Base-by-base conservation (phyloP, 2,888 invertebrate genomes). In the Baccha elongata region DNA sequence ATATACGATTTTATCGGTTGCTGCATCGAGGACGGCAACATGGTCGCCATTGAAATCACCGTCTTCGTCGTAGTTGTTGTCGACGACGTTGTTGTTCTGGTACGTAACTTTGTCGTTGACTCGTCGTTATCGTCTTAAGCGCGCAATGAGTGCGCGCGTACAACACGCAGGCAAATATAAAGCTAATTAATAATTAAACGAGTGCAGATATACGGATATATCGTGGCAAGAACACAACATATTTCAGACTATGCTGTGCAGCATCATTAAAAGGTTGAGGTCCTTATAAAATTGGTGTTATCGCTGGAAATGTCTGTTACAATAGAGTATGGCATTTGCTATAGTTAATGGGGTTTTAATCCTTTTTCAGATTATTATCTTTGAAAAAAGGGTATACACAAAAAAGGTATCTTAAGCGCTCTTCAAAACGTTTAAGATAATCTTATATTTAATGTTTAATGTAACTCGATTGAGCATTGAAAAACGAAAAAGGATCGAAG, bases 161-260 rank as follows among this genome's bases (percentile, higher is more conserved):
- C 73, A 74, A 68, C 68, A 69, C 80, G 64, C 76, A 67, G 65
- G 71, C 52, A 60, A 71, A 81, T 75, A 50, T 74, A 65, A 75
- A 50, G 76, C 81, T 81, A 81, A 81, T 81, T 81, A 81, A 81
- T 81, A 76, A 81, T 60, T 81, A 81, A 81, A 81, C 76, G 65
- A 67, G 71, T 65, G 40, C 76, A 81, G 60, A 60, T 52, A 60
- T 52, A 76, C 46, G 32, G 52, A 37, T 64, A 32, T 50, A 64
- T 40, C 58, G 19, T 50, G 17, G 74, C 73, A 60, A 60, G 26
- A n/a, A 35, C 8, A 32, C 29, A 8, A 23, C 23, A 23, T 23
- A 23, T 23, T 4, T 32, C 23, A 23, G 3, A 23, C 23, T 23
- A 4, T 23, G 3, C 8, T 3, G 15, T 42, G 17, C 19, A 35